Conservation (phyloP, 2,797 vertebrate species). For the Champsocephalus esox region DNA sequence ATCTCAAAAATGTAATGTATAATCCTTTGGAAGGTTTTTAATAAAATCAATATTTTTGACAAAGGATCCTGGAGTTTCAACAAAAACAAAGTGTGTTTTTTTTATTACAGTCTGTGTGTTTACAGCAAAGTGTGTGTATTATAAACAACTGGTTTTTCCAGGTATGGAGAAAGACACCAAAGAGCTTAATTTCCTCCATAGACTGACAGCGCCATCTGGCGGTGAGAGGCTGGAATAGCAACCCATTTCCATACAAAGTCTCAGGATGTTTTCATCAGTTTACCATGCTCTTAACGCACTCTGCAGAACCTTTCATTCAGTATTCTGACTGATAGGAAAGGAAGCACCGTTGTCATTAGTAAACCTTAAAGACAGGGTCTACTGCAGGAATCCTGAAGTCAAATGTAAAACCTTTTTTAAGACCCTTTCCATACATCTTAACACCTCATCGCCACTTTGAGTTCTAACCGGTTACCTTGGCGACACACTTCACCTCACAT, state of each 20-base stretch:
- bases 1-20: no score
- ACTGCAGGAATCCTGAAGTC: no score
- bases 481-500: no score
- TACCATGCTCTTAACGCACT: neutral
- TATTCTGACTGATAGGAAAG: neutral
- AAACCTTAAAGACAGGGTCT: neutral
- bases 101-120: neutral
- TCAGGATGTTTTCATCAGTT: neutral
- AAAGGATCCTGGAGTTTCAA: neutral
- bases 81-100: no score
- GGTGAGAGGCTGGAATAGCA: slow-evolving; percentile 32
- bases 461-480: no score
- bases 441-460: no score
- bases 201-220: slow-evolving; percentile 67
- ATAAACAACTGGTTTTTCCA: neutral
- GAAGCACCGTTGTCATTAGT: slow-evolving; percentile 15
- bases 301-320: neutral
- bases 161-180: no score
- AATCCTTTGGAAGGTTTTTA: no score
- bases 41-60: no score
- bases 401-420: no score
- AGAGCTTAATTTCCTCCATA: slow-evolving; percentile 23
- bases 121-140: neutral
- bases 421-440: no score
- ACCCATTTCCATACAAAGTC: neutral